Evolutionary conservation across 2,113 vertebrate species (phyloP).

Genomic region (Sapayoa aenigma): DNA sequence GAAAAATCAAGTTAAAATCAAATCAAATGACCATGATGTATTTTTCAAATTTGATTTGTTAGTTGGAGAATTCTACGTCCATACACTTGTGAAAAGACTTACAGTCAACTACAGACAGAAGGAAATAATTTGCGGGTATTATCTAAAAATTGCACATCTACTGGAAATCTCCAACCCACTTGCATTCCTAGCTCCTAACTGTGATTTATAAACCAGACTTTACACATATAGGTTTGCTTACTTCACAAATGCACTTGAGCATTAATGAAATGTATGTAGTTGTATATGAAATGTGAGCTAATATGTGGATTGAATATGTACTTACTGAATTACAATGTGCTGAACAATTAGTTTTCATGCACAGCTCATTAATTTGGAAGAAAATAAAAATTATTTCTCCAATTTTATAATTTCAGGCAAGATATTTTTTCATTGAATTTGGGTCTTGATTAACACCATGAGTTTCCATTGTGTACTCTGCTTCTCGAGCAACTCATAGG

Average conservation of each 20-base stretch:
- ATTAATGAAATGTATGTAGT: not conserved
- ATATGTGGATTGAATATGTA: not conserved
- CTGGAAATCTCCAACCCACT: not conserved
- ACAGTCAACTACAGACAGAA: not conserved
- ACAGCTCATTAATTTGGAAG: not conserved
- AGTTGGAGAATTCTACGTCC: not conserved
- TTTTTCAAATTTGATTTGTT: not conserved
- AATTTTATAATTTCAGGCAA: not conserved
- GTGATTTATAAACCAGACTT: not conserved
- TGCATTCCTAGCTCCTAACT: not conserved
- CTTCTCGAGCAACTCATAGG: not conserved
- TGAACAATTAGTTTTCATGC: not conserved
- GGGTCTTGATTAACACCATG: not conserved
- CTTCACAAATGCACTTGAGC: not conserved
- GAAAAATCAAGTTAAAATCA: not conserved
- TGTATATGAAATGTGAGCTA: not conserved
- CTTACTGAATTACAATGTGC: not conserved
- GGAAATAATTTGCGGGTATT: not conserved
- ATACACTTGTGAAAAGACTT: not conserved
- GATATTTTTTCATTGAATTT: not conserved
- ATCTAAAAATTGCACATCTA: not conserved
- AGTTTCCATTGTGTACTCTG: not conserved
- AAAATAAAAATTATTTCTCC: not conserved
- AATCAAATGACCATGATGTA: not conserved
- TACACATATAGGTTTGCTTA: not conserved